Base-by-base conservation (phyloP, 1,140 invertebrate species). In the Cydia pomonella region DNA sequence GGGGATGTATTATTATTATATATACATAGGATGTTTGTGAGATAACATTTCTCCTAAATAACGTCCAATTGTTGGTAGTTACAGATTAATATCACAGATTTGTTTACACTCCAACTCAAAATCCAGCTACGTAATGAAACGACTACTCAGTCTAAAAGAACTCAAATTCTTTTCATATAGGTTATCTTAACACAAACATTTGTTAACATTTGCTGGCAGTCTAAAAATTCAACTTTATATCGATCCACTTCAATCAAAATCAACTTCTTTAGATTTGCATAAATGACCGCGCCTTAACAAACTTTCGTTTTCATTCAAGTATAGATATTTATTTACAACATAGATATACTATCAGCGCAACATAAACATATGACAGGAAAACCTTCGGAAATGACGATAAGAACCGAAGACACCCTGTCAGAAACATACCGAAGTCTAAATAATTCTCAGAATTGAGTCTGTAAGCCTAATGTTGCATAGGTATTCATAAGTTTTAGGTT, bases 1-100 rank as follows among this genome's bases (percentile, higher is more conserved):
- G 29, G 6, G 29, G 7, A 10, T 38, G n/a, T n/a, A n/a, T 38
- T 38, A 38, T 38, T 10, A 38, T 38, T 38, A 38, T 38, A 38
- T 38, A 38, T 38, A 38, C 10, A 38, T 38, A 38, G 29, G 29
- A 33, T 38, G 7, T 33, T 33, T 33, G 7, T 33, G 16, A 47
- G 13, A 16, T 16, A 47, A 47, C 16, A 13, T 16, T 16, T 47
- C 16, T n/a, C 4, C 44, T 13, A 47, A 47, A 53, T 53, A 53
- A 18, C 16, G 50, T 18, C 16, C 50, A 59, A n/a, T 10, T 59
- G n/a, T 18, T 59, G 4, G 2, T 23, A 59, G 9, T 59, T 59
- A 59, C 53, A 59, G 2, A 59, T n/a, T 23, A 59, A 59, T 59
- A 59, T 59, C 53, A 59, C 53, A 59, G 53, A 59, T 23, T 23